These are phyloP conservation scores for Mamestra configurata DNA, from an alignment of 1,140 invertebrate genomes.

Conservation along the genomic window DNA sequence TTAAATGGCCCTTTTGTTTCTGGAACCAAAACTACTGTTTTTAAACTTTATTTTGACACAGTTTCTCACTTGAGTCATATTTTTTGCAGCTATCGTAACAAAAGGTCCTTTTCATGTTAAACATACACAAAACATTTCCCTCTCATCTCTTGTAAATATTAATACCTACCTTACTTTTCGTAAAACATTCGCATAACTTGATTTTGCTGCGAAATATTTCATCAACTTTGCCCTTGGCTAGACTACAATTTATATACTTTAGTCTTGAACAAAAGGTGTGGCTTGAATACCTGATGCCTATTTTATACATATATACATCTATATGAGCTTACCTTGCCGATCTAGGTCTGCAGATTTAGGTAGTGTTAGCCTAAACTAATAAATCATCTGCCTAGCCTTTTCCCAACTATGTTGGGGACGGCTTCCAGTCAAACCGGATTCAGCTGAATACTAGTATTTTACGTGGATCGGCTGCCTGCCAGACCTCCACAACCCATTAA, in stretches of 20 bases:
- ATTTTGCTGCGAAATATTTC: conserved; percentile 6
- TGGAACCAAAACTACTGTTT: too few species aligned
- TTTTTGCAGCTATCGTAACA: too few species aligned
- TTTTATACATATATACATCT: conserved; percentile 6
- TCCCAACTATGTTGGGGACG: too few species aligned
- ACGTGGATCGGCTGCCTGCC: too few species aligned
- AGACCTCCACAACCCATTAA: too few species aligned
- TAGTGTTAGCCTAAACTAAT: background rate
- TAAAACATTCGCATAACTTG: background rate
- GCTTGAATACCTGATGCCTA: conserved; percentile 26
- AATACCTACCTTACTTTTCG: conserved; percentile 9
- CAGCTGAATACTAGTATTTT: too few species aligned
- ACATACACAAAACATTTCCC: background rate
- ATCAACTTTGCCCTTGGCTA: background rate
- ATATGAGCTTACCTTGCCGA: background rate
- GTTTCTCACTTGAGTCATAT: too few species aligned
- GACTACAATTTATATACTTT: background rate
- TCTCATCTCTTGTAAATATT: conserved; percentile 9
- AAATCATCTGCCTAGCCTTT: too few species aligned
- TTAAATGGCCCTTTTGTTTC: too few species aligned
- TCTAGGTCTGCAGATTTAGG: background rate
- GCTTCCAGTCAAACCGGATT: too few species aligned
- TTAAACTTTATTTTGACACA: too few species aligned
- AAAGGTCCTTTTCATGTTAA: background rate
- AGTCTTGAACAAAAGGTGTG: conserved; percentile 5